phyloP scores from a whole-genome alignment of 2,888 invertebrate genomes.

The Sclerodermus sp. region DNA sequence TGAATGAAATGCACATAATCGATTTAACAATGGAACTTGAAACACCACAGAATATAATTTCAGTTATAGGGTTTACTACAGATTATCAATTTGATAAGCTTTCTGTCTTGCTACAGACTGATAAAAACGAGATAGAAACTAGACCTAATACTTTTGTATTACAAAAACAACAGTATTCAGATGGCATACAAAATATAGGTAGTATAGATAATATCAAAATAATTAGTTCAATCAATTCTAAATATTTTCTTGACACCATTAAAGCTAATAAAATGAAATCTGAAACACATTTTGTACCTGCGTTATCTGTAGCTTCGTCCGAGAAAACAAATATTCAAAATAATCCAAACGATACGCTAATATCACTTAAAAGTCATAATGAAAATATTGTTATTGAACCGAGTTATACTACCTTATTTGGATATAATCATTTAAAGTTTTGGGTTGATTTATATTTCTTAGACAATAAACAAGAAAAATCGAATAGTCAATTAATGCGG shows the following conservation, averaged over 20 bases:
- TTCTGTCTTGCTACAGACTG: background rate
- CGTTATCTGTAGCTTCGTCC: too few species aligned
- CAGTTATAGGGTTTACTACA: conserved; percentile 14
- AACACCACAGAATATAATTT: conserved; percentile 21
- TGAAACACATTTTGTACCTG: too few species aligned
- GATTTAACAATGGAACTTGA: conserved; percentile 13
- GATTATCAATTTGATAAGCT: background rate
- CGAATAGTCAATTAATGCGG: background rate
- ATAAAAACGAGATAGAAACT: conserved; percentile 12
- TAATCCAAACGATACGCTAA: background rate
- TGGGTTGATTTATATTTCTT: conserved; percentile 12
- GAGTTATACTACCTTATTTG: conserved; percentile 25
- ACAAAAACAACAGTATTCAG: too few species aligned
- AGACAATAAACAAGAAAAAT: background rate
- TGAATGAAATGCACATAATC: background rate
- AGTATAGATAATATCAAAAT: too few species aligned
- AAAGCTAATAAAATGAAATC: too few species aligned
- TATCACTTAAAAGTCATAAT: background rate
- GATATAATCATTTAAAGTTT: conserved; percentile 27
- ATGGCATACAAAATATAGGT: too few species aligned
- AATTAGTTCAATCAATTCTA: too few species aligned
- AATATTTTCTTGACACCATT: too few species aligned
- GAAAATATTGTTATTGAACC: conserved; percentile 18
- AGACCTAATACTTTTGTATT: too few species aligned
- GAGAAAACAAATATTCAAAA: too few species aligned